Base-by-base conservation (phyloP, 2,113 vertebrate genomes). In the Brachirus orientalis region DNA sequence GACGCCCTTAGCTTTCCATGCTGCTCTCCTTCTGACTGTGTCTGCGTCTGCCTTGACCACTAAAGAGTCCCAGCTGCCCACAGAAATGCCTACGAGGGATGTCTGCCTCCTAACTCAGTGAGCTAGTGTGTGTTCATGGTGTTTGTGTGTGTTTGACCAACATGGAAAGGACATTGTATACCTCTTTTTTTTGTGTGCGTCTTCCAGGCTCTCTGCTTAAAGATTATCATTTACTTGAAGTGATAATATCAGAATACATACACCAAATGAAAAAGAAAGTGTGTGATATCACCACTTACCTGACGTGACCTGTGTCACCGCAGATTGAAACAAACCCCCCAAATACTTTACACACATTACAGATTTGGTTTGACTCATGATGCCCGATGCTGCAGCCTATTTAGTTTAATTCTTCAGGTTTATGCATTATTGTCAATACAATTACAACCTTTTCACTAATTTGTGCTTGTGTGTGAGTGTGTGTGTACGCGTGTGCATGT, bases 41-140 rank as follows among this genome's bases (percentile, higher is more conserved):
- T 81, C 67, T 85, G 74, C 75, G 69, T 86, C 86, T 86, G 67
- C 56, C 20, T 73, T 77, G 83, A 88, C 88, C 88, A 78, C 86
- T 81, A 79, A 74, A 78, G 79, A 86, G 80, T 61, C 54, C 20
- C 63, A 62, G 84, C 73, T 83, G 61, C 69, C 87, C 86, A 71
- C 82, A 89, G 75, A 88, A 77, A 86, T 86, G 79, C 83, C 75
- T 69, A 59, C 64, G 52, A 70, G 74, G 52, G 71, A 74, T 78
- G 82, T 71, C 71, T 76, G 76, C 74, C 75, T 70, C 60, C 63
- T 68, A 56, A 73, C 62, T 77, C 55, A 44, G 50, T 60, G 54
- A 64, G 56, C 46, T 47, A n/a, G 50, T 56, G 43, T 44, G 45
- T 61, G 37, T 40, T 8, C 38, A 40, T 2, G 28, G 28, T 28